Evolutionary conservation across 92 coral and sea anemone genomes (phyloP), one percentile per base, ranked within the genome.

Genomic region (Epizoanthus ramosus): DNA sequence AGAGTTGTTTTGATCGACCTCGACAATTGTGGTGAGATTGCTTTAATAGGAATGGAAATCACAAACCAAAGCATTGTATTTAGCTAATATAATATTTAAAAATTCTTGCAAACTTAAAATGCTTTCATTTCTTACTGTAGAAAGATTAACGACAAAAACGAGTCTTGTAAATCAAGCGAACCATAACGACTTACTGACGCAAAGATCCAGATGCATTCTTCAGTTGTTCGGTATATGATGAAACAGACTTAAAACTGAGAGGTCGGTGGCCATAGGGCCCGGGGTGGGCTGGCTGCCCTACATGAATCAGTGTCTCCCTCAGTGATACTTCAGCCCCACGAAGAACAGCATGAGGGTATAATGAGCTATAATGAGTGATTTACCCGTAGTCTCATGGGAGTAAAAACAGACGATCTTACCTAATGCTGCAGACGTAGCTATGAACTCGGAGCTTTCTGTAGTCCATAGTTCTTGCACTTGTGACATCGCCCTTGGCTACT

Each of bases 401-500:
- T 8, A 37, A 2, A 9, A 50, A 50, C 54, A 50, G 22, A 74
- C 1, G 12, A 35, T 3, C 80, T 57, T 9, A 75, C 80, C 80
- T 17, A 75, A 75, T 4, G 68, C 57, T 10, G 80, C 57, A 15
- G 80, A n/a, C 5, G 68, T 53, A 28, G 43, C 54, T 75, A 31
- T 23, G 39, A 75, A 75, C 41, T 75, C 80, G 0, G 56, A 22
- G 57, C 80, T 75, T 58, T 75, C 56, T 17, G 68, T 75, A 17
- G 80, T 75, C 80, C 80, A 75, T 41, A 75, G 10, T 25, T 28
- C 9, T 52, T 57, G 57, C 35, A 7, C 8, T 19, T 75, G 68
- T 33, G 80, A 58, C 80, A 75, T 75, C 12, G 64, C n/a, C 25
- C 63, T 41, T 18, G 25, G 28, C 6, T 18, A 8, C 17, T n/a